Evolutionary conservation across 2,888 invertebrate genomes (phyloP), one percentile per base, ranked within the genome.

Genomic region (Drosophila acutilabella): DNA sequence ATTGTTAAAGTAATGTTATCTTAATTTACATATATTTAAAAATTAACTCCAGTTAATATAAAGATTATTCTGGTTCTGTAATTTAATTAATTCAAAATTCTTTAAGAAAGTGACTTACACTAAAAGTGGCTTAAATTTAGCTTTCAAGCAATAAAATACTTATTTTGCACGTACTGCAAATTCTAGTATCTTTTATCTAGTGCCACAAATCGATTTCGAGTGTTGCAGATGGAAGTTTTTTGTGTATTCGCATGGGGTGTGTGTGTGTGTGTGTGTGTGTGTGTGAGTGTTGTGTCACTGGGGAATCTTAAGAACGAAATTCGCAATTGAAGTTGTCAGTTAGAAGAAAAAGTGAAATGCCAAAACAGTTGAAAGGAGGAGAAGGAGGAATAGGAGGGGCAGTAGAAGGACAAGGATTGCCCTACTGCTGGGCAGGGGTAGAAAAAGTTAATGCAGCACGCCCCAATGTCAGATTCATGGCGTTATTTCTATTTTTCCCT

Each of bases 401-500:
- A 20, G 23, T 23, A 23, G 23, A 5, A 6, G 6, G 23, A 23
- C 1, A 0, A 23, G 6, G 23, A 23, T 23, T 23, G 23, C 23
- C 23, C 23, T 23, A 23, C 23, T 23, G 23, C 3, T 23, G 23
- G 23, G 23, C 23, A 23, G 23, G 23, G 23, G 23, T 52, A 45
- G 41, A 47, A 56, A 48, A 38, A 38, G 57, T 60, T 64, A 65
- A 65, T 64, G 61, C 75, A 56, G 48, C 61, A 62, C 74, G 70
- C 62, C 61, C 69, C 71, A 78, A 75, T 80, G 78, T 71, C 88
- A 74, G 79, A 83, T 74, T 72, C 81, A 71, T 70, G 66, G 57
- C 23, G 4, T 44, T 30, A 30, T 30, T 30, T 44, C 42, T 47
- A n/a, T 45, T 23, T 41, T n/a, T 50, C 2, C 20, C 36, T 14